Conservation (phyloP, 1,140 invertebrate genomes). For the Argopecten irradians region DNA sequence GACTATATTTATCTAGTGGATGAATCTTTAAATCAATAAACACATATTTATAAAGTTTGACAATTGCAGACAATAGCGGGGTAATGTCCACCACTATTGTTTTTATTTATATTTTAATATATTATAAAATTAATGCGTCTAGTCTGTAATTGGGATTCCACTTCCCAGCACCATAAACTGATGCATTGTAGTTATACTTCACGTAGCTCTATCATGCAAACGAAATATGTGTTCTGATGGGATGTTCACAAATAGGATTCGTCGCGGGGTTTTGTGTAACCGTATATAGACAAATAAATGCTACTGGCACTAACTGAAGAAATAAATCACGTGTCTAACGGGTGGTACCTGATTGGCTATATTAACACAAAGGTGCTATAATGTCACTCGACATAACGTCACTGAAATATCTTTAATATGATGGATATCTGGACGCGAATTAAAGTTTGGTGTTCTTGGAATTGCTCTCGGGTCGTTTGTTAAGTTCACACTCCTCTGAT, state of each 20-base stretch:
- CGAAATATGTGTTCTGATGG: not conserved
- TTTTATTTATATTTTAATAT: no score
- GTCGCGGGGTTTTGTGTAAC: not conserved
- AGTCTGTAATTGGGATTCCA: not conserved
- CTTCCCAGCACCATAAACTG: not conserved
- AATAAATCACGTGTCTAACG: not conserved
- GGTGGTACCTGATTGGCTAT: not conserved
- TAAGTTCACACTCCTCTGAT: slow-evolving; percentile 47
- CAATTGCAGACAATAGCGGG: not conserved
- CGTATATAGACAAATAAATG: not conserved
- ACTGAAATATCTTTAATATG: not conserved
- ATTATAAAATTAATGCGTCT: not conserved
- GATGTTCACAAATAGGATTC: not conserved
- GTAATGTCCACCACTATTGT: no score
- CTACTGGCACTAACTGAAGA: not conserved
- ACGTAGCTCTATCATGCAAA: not conserved
- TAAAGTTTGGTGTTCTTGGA: slow-evolving; percentile 50
- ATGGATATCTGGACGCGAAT: not conserved
- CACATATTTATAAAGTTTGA: not conserved
- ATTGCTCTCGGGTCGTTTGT: slow-evolving; percentile 24
- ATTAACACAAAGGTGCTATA: not conserved
- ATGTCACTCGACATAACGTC: not conserved
- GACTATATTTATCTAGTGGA: no score
- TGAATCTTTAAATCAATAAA: not conserved
- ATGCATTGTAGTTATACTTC: not conserved